phyloP scores from a whole-genome alignment of 2,888 invertebrate genomes.

The Tetrapedia diversipes region DNA sequence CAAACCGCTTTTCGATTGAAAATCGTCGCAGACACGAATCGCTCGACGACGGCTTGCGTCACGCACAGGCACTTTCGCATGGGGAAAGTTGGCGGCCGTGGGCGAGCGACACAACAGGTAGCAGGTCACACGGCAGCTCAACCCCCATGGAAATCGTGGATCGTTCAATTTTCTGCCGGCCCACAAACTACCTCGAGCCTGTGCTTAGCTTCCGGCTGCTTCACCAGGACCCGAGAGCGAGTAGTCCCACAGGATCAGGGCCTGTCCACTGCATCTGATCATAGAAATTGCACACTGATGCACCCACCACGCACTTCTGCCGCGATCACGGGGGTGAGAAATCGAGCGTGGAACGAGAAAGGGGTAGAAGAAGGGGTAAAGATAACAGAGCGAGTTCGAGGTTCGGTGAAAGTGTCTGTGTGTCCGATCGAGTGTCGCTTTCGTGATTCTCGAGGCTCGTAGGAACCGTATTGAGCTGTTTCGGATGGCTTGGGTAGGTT shows the following conservation, averaged over 20 bases:
- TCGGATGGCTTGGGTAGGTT: no score
- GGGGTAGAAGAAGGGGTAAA: background rate
- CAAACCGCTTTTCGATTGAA: no score
- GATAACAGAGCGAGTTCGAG: background rate
- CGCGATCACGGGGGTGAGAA: background rate
- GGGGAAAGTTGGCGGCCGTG: slow-evolving; percentile 10
- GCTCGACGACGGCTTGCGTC: slow-evolving; percentile 20
- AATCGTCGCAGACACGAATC: no score
- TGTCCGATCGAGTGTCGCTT: background rate
- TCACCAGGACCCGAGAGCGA: slow-evolving; percentile 19
- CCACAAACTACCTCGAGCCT: slow-evolving; percentile 23
- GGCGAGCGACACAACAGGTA: slow-evolving; percentile 43
- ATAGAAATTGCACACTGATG: slow-evolving; percentile 30
- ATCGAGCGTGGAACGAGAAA: background rate
- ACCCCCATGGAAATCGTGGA: background rate
- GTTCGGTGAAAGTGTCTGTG: background rate
- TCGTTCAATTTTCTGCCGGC: background rate
- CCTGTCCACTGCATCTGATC: slow-evolving; percentile 33
- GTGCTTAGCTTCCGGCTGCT: slow-evolving; percentile 5
- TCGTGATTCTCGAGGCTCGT: background rate
- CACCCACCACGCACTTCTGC: slow-evolving; percentile 33
- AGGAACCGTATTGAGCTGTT: background rate
- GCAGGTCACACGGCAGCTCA: slow-evolving; percentile 24
- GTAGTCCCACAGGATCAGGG: background rate
- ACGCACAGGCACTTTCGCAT: slow-evolving; percentile 24